Percentiles rank a stretch among this genome's conserved stretches.
Conservation (phyloP, 2,113 vertebrate genomes). For the Scomber scombrus region DNA sequence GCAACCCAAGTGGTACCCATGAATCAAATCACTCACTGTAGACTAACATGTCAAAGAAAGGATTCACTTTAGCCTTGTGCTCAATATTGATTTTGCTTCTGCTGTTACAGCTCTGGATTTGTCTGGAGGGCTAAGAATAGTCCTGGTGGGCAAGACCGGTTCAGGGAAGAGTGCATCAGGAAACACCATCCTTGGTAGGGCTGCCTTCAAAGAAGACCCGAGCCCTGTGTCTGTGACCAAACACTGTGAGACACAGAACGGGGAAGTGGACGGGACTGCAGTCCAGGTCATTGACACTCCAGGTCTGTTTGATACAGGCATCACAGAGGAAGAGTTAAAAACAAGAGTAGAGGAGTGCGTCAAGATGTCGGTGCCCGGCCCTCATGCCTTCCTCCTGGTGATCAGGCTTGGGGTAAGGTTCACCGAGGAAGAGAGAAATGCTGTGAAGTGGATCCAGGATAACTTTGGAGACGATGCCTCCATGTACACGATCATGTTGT, state of each 20-base stretch:
- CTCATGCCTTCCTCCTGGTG: conserved; percentile 82
- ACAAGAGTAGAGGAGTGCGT: conserved; percentile 77
- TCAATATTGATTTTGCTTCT: too few relatives aligned
- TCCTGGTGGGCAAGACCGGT: conserved; percentile 83
- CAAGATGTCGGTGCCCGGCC: conserved; percentile 78
- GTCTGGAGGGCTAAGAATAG: conserved; percentile 73
- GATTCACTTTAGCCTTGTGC: too few relatives aligned
- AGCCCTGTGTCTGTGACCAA: conserved; percentile 77
- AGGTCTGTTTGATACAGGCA: conserved; percentile 79
- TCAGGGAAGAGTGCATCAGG: conserved; percentile 83
- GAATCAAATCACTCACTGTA: too few relatives aligned
- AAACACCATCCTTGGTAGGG: conserved; percentile 81
- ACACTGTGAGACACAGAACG: conserved; percentile 69
- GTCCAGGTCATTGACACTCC: conserved; percentile 84
- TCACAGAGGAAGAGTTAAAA: conserved; percentile 59
- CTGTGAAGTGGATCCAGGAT: conserved; percentile 81
- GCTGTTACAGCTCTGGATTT: conserved; percentile 65
- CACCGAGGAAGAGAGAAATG: conserved; percentile 78
- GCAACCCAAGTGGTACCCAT: too few relatives aligned
- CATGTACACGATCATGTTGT: conserved; percentile 83
- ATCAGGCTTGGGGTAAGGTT: conserved; percentile 76
- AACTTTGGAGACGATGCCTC: conserved; percentile 81
- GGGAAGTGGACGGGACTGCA: conserved; percentile 65
- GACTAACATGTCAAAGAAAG: too few relatives aligned
- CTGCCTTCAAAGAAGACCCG: conserved; percentile 75